phyloP scores from a whole-genome alignment of 2,797 vertebrate genomes.

The Scarus forsteni region DNA sequence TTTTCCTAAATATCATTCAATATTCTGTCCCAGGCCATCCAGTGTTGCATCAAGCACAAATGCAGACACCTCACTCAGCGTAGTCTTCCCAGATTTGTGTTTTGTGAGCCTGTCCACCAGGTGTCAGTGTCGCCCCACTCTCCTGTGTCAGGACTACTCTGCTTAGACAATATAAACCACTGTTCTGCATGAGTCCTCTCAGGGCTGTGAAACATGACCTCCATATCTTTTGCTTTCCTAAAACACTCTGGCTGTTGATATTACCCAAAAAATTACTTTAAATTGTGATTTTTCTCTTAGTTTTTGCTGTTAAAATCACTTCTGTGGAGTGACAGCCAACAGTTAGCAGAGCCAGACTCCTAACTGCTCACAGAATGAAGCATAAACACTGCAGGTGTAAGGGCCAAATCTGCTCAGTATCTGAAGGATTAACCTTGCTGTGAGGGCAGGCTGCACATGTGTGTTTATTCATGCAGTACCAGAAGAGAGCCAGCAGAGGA shows the following conservation, averaged over 20 bases:
- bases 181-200: slow-evolving; percentile 20
- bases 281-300: background rate
- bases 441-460: slow-evolving; percentile 19
- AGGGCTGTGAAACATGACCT: slow-evolving; percentile 55
- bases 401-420: slow-evolving; percentile 21
- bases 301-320: no score
- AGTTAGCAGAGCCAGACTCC: no score
- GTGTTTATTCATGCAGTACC: slow-evolving; percentile 7
- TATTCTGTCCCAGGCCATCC: background rate
- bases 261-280: background rate
- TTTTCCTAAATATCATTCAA: no score
- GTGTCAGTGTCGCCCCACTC: slow-evolving; percentile 55
- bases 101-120: slow-evolving; percentile 42
- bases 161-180: slow-evolving; percentile 34
- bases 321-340: background rate
- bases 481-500: slow-evolving; percentile 48
- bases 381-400: slow-evolving; percentile 5
- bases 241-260: background rate
- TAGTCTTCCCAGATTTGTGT: background rate
- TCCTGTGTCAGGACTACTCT: background rate
- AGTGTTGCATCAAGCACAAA: background rate
- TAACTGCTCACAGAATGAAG: background rate
- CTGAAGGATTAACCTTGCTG: slow-evolving; percentile 49
- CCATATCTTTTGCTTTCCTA: slow-evolving; percentile 2
- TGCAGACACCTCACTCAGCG: background rate